These are phyloP conservation scores for Oncorhynchus clarkii DNA, from an alignment of 2,113 vertebrate genomes.

Conservation along the genomic window DNA sequence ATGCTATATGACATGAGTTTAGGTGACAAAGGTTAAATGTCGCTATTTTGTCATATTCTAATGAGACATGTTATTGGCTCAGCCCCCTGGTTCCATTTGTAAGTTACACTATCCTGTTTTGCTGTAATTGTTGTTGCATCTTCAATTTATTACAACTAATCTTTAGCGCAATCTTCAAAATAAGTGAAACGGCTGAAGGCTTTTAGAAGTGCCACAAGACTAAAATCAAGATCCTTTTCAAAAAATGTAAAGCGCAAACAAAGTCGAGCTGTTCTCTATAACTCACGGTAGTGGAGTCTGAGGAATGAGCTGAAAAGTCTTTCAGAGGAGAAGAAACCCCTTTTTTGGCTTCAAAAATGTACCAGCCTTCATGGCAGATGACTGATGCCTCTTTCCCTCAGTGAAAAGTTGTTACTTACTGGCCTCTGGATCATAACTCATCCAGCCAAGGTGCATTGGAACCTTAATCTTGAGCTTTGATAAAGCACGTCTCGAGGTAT, in stretches of 20 bases:
- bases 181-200: slow-evolving; percentile 49
- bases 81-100: slow-evolving; percentile 46
- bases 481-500: slow-evolving; percentile 45
- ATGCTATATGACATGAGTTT: no score
- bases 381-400: slow-evolving; percentile 57
- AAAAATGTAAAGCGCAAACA: slow-evolving; percentile 66
- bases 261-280: slow-evolving; percentile 57
- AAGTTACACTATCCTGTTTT: slow-evolving; percentile 34
- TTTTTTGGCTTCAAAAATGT: slow-evolving; percentile 55
- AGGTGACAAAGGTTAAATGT: no score
- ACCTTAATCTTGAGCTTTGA: slow-evolving; percentile 63
- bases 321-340: slow-evolving; percentile 46
- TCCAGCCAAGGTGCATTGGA: slow-evolving; percentile 32
- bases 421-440: slow-evolving; percentile 63
- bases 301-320: slow-evolving; percentile 64
- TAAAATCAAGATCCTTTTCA: slow-evolving; percentile 70
- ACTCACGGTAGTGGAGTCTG: slow-evolving; percentile 50
- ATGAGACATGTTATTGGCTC: slow-evolving; percentile 1
- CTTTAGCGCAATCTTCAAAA: slow-evolving; percentile 56
- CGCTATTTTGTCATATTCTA: no score
- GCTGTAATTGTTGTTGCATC: slow-evolving; percentile 46
- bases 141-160: slow-evolving; percentile 34
- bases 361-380: slow-evolving; percentile 50
- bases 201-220: slow-evolving; percentile 65
- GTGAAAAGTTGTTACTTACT: slow-evolving; percentile 63